Conservation (phyloP, 2,113 vertebrate genomes). For the Cyphotilapia sp. region DNA sequence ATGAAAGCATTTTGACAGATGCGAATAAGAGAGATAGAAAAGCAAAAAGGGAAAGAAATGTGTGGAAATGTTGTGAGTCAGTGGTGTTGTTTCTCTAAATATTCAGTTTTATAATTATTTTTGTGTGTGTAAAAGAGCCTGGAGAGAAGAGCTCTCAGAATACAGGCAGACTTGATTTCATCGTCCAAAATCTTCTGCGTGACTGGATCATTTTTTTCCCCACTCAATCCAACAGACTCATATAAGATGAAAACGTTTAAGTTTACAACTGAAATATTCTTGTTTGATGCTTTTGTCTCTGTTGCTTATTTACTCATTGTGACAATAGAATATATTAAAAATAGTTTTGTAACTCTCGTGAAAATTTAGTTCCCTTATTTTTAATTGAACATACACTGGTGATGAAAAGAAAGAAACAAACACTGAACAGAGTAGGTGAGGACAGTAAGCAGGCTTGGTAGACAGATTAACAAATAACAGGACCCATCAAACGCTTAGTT, state of each 20-base stretch:
- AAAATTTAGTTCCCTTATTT: neutral
- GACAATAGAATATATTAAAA: neutral
- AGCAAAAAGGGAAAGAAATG: neutral
- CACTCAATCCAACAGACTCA: neutral
- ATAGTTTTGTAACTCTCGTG: neutral
- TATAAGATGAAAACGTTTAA: neutral
- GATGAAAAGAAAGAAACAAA: fast-evolving
- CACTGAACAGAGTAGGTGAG: neutral
- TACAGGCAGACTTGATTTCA: neutral
- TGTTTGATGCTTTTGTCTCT: neutral
- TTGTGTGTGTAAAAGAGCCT: neutral
- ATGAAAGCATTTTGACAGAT: neutral
- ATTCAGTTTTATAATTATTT: neutral
- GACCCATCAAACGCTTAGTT: neutral
- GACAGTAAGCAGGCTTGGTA: neutral
- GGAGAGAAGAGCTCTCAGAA: neutral
- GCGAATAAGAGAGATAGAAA: neutral
- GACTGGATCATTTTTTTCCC: neutral
- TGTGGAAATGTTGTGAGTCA: neutral
- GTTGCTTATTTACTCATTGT: neutral
- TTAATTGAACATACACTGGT: neutral
- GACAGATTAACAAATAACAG: neutral
- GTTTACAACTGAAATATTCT: neutral
- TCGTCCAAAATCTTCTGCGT: fast-evolving
- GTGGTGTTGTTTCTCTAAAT: neutral